phyloP scores from a whole-genome alignment of 2,797 vertebrate genomes.

The Pyrocephalus nanus region DNA sequence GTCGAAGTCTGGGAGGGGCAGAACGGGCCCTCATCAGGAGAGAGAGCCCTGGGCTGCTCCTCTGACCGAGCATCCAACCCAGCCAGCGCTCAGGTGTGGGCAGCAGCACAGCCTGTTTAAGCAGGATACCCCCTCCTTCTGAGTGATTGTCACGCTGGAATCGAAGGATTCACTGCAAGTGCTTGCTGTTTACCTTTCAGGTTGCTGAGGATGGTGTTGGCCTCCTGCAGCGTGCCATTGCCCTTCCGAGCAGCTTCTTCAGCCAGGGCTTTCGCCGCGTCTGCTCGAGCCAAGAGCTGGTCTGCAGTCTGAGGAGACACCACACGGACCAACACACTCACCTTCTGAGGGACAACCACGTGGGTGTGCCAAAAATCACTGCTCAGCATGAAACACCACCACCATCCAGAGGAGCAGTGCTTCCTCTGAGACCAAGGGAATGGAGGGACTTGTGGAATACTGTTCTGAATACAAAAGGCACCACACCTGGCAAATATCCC shows the following conservation, averaged over 20 bases:
- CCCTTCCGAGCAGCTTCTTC: conserved; percentile 94
- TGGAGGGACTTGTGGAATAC: not conserved
- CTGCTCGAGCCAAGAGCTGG: conserved; percentile 92
- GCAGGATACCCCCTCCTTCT: not conserved
- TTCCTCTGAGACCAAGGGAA: not conserved
- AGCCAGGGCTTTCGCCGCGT: conserved; percentile 93
- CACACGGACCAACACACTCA: not conserved
- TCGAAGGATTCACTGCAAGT: not conserved
- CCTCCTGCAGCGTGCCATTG: conserved; percentile 87
- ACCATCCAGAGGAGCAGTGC: not conserved
- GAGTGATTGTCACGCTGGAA: not conserved
- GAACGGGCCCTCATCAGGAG: not conserved
- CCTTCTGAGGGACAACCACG: not conserved
- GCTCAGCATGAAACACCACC: not conserved
- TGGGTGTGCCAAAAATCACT: not conserved
- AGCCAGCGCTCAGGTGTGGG: not conserved
- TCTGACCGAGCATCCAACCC: not conserved
- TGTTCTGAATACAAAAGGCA: not conserved
- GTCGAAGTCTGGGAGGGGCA: conserved; percentile 86
- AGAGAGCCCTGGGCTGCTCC: not conserved
- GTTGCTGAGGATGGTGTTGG: conserved; percentile 89
- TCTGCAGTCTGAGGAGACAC: conserved; percentile 88
- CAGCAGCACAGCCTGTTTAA: not conserved
- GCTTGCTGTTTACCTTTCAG: conserved; percentile 82
- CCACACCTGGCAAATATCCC: not conserved